A percentile compares a stretch with the other conserved stretches of the same genome.
Conservation (phyloP, 2,797 vertebrate genomes). For the Melanotaenia nigrans region DNA sequence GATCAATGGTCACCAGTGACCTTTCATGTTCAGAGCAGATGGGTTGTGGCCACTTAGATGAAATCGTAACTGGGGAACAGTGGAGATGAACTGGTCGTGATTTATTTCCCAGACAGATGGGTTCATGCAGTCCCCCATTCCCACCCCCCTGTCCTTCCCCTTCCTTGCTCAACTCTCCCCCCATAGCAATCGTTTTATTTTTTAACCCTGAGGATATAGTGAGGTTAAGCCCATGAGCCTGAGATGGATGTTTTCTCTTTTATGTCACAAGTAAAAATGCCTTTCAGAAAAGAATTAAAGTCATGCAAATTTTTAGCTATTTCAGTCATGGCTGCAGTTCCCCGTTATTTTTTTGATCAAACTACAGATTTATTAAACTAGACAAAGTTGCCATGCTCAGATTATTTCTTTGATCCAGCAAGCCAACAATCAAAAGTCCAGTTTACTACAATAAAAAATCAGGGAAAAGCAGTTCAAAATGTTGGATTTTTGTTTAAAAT, state of each 20-base stretch:
- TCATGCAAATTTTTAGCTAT: neutral
- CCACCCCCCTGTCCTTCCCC: slow-evolving; percentile 4
- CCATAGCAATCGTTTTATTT: slow-evolving; percentile 40
- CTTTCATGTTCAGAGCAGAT: slow-evolving; percentile 75
- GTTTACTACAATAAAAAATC: neutral
- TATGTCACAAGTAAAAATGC: neutral
- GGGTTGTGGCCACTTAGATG: slow-evolving; percentile 70
- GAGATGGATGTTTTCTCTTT: neutral
- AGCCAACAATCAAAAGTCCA: neutral
- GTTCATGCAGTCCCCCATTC: slow-evolving; percentile 42
- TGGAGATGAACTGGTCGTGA: slow-evolving; percentile 58
- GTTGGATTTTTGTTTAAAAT: neutral
- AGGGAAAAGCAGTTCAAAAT: neutral
- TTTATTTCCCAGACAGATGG: slow-evolving; percentile 75
- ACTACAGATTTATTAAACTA: too few species aligned
- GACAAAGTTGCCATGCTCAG: neutral
- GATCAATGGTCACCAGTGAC: slow-evolving; percentile 77
- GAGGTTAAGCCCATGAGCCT: slow-evolving; percentile 24
- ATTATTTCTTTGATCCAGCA: neutral
- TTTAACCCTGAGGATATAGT: slow-evolving; percentile 50
- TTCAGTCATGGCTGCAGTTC: neutral
- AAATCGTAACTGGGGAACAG: slow-evolving; percentile 66
- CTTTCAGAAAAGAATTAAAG: neutral
- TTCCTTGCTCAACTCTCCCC: slow-evolving; percentile 24
- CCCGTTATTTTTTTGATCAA: too few species aligned